Evolutionary conservation across 1,140 invertebrate species (phyloP).

Genomic region (Sitobion miscanthi): DNA sequence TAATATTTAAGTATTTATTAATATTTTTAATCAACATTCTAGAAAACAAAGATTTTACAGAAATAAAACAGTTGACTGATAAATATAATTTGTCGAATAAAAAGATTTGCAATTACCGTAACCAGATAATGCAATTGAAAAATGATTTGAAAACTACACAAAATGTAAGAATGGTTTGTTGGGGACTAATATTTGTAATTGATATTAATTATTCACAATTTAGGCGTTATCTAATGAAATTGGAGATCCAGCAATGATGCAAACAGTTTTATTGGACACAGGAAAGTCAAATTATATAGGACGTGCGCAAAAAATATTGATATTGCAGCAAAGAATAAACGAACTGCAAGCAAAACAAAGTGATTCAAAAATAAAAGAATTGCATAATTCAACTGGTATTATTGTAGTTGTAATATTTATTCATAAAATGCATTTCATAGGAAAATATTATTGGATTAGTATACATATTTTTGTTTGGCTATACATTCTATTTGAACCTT

Average conservation of each 20-base stretch:
- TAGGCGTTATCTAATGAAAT: constrained; percentile 43
- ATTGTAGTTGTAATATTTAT: neutral
- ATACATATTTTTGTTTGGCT: too few relatives aligned
- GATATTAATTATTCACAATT: neutral
- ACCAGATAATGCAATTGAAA: constrained; percentile 40
- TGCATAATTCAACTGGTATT: neutral
- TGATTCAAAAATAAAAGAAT: neutral
- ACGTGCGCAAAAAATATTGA: constrained; percentile 34
- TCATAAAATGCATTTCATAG: neutral
- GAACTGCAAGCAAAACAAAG: constrained; percentile 28
- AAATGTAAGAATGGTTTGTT: constrained; percentile 20
- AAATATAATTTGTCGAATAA: neutral
- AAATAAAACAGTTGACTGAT: neutral
- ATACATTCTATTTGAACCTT: too few relatives aligned
- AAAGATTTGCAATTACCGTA: constrained; percentile 29
- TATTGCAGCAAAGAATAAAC: constrained; percentile 14
- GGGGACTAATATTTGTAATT: neutral
- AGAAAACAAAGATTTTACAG: neutral
- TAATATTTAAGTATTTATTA: neutral
- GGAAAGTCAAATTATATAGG: constrained; percentile 33
- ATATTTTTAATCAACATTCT: neutral
- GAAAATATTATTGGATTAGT: too few relatives aligned
- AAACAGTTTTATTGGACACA: neutral
- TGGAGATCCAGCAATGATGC: neutral
- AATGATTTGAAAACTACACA: constrained; percentile 28